Percentiles rank a stretch among this genome's conserved stretches.
Evolutionary conservation across 2,797 vertebrate species (phyloP).

Genomic region (Myotis pilosus): DNA sequence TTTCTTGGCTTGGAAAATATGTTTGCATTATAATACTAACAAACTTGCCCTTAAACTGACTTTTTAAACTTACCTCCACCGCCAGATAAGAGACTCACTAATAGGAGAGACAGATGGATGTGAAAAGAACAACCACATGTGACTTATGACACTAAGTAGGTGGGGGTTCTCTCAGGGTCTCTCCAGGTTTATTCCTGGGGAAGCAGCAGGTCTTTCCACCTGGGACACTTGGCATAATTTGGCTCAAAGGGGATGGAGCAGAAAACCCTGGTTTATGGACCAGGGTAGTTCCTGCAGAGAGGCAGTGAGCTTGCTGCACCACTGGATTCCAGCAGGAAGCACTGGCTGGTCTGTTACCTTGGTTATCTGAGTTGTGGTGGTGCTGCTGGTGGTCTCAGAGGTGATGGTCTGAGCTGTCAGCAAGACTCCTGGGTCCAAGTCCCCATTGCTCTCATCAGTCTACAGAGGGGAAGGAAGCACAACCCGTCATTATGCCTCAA

Average conservation of each 20-base stretch:
- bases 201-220: background rate
- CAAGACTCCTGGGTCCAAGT: slow-evolving; percentile 92
- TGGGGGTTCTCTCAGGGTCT: background rate
- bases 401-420: slow-evolving; percentile 98
- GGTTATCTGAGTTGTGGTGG: slow-evolving; percentile 98
- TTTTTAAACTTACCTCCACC: slow-evolving; percentile 2
- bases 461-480: slow-evolving; percentile 79
- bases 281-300: background rate
- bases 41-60: background rate
- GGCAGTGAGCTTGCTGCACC: background rate
- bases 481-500: background rate
- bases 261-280: background rate
- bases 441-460: slow-evolving; percentile 90
- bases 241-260: background rate
- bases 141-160: background rate
- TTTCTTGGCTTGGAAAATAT: slow-evolving; percentile 18
- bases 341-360: slow-evolving; percentile 85
- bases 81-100: background rate
- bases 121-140: background rate
- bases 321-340: background rate
- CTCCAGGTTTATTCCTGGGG: background rate
- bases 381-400: slow-evolving; percentile 94
- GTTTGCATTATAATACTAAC: background rate
- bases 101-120: background rate
- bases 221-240: background rate